Evolutionary conservation across 2,113 vertebrate species (phyloP).

Genomic region (Aegithalos caudatus): DNA sequence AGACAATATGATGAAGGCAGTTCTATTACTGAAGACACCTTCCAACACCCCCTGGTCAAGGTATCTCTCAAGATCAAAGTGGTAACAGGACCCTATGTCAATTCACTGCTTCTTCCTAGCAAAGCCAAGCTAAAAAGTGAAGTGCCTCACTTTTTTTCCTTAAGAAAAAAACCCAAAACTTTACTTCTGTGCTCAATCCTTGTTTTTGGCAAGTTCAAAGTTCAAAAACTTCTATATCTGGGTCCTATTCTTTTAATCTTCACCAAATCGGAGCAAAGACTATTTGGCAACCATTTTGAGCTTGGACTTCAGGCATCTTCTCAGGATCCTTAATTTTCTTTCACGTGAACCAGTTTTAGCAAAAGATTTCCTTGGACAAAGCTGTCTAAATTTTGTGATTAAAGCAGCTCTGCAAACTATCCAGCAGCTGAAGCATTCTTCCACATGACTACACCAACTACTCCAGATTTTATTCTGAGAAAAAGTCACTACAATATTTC

Average conservation of each 20-base stretch:
- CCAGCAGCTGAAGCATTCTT: not conserved
- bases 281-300: not conserved
- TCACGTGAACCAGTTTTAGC: not conserved
- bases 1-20: not conserved
- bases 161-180: fast-evolving
- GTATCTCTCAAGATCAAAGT: not conserved
- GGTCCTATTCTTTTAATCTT: not conserved
- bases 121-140: not conserved
- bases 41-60: not conserved
- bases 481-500: not conserved
- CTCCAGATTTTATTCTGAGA: not conserved
- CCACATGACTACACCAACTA: not conserved
- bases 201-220: not conserved
- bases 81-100: not conserved
- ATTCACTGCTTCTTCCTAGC: not conserved
- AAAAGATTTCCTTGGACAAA: not conserved
- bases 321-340: not conserved
- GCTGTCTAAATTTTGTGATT: not conserved
- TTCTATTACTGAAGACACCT: not conserved
- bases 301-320: not conserved
- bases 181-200: not conserved
- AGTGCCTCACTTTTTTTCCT: not conserved
- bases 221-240: not conserved
- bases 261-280: not conserved
- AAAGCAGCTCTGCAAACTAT: not conserved